Evolutionary conservation across 2,113 vertebrate genomes (phyloP), one percentile per base, ranked within the genome.

Genomic region (Amazona guildingii): DNA sequence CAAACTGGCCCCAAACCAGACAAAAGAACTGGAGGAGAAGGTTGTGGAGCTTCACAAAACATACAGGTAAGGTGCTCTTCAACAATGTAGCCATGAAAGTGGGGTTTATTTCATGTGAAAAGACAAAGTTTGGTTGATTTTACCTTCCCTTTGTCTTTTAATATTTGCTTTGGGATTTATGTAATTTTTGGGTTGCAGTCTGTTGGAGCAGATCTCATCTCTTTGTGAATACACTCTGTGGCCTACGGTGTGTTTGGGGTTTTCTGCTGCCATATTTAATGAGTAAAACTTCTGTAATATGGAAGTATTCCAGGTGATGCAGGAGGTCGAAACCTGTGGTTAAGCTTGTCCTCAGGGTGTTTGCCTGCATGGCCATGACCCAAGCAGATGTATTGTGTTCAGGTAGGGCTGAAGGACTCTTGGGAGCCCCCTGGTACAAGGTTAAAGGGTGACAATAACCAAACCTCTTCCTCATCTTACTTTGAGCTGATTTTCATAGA

Each of bases 21-120:
- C 99, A 46, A 99, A 98, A 97, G 99, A 99, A 93, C 99, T 99
- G 14, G 99, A 99, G 96, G 99, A 99, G 88, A 99, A 99, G 93
- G 98, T 99, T 96, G 98, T 98, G 98, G 99, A 99, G 94, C 98
- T 99, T 63, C 99, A 99, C 95, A 99, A 97, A 86, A 99, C 99
- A 4, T 99, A 99, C 92, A 99, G 98, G 99, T 99, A 49, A 97
- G 39, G 28, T 66, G 46, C 2, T 37, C 39, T 33, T 14, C 41
- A 46, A 9, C 20, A 80, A 13, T 16, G 2, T 16, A 37, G 23
- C 43, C 1, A 2, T 44, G 46, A 20, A 54, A 63, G 18, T 49
- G 31, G 13, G 4, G 7, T 67, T 92, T 73, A 64, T 51, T 72
- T 70, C 68, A 33, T 6, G 9, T 21, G 27, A 46, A 78, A 63